These are phyloP conservation scores for Eulemur macaco DNA, from an alignment of 2,113 vertebrate species.

Conservation along the genomic window DNA sequence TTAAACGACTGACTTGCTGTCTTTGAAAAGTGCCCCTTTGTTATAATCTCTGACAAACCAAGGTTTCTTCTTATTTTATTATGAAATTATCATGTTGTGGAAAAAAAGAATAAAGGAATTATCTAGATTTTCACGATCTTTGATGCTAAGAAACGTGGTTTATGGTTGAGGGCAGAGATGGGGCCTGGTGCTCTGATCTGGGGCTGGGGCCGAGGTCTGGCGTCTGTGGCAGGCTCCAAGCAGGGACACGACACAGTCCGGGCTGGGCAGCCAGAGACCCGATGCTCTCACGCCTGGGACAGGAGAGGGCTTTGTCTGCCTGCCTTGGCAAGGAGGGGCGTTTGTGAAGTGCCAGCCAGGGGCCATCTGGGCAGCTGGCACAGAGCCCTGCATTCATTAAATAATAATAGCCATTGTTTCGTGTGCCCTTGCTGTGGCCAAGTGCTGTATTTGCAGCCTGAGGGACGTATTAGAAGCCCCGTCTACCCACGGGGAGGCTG, in stretches of 20 bases:
- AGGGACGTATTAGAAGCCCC: not conserved
- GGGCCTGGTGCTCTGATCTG: rapidly evolving
- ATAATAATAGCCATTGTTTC: not conserved
- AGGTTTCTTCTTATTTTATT: not conserved
- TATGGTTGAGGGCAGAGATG: not conserved
- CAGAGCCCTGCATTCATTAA: not conserved
- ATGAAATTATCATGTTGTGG: not conserved
- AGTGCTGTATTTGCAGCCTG: not conserved
- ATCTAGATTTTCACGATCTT: not conserved
- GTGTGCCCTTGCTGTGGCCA: not conserved
- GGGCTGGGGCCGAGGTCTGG: not conserved
- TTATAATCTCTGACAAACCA: not conserved
- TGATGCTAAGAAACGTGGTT: not conserved
- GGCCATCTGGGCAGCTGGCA: not conserved
- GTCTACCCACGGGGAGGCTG: not conserved
- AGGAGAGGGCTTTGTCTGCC: constrained; percentile 5
- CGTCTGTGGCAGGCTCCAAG: rapidly evolving
- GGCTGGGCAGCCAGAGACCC: not conserved
- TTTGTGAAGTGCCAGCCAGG: not conserved
- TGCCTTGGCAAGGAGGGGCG: not conserved
- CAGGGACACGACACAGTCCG: not conserved
- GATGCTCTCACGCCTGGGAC: not conserved
- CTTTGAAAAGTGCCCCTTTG: not conserved
- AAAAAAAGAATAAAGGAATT: not conserved
- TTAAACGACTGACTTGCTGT: not conserved